Conservation (phyloP, 1,140 invertebrate genomes). For the Drosophila nigromelanica region DNA sequence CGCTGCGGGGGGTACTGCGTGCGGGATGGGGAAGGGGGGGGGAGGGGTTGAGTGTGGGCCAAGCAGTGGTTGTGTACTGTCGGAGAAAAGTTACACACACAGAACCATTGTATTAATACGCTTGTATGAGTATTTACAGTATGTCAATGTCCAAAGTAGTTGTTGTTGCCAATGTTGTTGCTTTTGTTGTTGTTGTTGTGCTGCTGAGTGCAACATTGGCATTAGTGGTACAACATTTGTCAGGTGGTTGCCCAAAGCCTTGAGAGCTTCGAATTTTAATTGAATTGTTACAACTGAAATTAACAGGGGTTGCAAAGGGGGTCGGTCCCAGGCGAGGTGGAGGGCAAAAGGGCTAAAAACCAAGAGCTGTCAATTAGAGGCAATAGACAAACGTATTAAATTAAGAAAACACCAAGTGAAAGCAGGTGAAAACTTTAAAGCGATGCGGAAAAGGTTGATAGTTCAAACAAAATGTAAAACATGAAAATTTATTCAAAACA, state of each 20-base stretch:
- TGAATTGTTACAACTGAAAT: conserved; percentile 17
- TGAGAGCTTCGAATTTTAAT: conserved; percentile 20
- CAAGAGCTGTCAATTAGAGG: conserved; percentile 8
- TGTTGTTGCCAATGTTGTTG: not conserved
- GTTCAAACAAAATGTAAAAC: conserved; percentile 1
- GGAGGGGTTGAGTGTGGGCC: not conserved
- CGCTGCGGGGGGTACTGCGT: not conserved
- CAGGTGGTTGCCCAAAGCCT: conserved; percentile 20
- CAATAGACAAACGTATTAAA: not conserved
- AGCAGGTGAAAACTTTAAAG: conserved; percentile 5
- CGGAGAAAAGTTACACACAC: conserved; percentile 11
- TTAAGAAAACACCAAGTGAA: not conserved
- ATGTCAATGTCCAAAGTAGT: conserved; percentile 15
- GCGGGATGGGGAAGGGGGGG: not conserved
- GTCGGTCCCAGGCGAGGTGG: not conserved
- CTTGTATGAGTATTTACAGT: conserved; percentile 15
- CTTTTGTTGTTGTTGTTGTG: conserved; percentile 8
- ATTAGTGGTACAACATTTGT: conserved; percentile 19
- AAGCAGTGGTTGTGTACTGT: not conserved
- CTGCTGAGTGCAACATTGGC: conserved; percentile 23
- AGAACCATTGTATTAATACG: conserved; percentile 15
- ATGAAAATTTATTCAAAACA: not conserved
- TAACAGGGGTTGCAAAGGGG: conserved; percentile 1
- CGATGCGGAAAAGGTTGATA: not conserved
- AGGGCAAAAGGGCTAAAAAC: not conserved